These are phyloP conservation scores for Zeuzera pyrina DNA, from an alignment of 2,888 invertebrate species.

Conservation along the genomic window DNA sequence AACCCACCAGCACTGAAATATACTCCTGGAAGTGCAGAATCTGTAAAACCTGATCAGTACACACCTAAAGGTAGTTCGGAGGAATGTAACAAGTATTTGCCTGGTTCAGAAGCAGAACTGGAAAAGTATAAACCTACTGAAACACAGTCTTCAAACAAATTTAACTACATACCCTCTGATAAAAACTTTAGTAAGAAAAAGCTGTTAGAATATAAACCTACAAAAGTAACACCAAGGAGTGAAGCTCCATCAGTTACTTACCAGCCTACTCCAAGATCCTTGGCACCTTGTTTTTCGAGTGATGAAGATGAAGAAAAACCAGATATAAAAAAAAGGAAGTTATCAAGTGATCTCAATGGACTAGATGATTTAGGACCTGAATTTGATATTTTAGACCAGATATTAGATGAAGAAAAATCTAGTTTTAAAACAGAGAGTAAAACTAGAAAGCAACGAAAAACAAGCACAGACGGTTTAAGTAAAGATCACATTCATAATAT, in stretches of 20 bases:
- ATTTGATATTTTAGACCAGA: conserved; percentile 67
- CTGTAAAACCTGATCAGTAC: conserved; percentile 45
- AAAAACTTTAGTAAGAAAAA: conserved; percentile 49
- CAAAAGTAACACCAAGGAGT: conserved; percentile 39
- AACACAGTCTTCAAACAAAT: conserved; percentile 31
- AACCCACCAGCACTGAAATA: conserved; percentile 51
- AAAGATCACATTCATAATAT: conserved; percentile 16
- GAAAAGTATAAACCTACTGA: conserved; percentile 52
- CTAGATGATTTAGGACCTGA: conserved; percentile 63
- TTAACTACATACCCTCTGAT: conserved; percentile 61
- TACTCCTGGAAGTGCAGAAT: conserved; percentile 50
- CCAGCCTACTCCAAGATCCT: conserved; percentile 57
- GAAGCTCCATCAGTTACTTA: conserved; percentile 44
- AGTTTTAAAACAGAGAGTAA: conserved; percentile 16
- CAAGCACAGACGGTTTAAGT: conserved; percentile 11
- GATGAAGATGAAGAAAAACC: conserved; percentile 68
- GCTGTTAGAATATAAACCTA: conserved; percentile 58
- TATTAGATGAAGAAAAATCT: conserved; percentile 58
- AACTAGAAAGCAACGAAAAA: conserved; percentile 15
- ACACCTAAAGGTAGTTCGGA: conserved; percentile 50
- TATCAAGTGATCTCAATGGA: conserved; percentile 51
- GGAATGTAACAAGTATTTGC: conserved; percentile 52
- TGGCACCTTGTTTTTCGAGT: conserved; percentile 64
- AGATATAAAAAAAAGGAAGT: conserved; percentile 44
- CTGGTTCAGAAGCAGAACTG: conserved; percentile 46